Base-by-base conservation (phyloP, 2,888 invertebrate genomes). In the Ophraella communa region DNA sequence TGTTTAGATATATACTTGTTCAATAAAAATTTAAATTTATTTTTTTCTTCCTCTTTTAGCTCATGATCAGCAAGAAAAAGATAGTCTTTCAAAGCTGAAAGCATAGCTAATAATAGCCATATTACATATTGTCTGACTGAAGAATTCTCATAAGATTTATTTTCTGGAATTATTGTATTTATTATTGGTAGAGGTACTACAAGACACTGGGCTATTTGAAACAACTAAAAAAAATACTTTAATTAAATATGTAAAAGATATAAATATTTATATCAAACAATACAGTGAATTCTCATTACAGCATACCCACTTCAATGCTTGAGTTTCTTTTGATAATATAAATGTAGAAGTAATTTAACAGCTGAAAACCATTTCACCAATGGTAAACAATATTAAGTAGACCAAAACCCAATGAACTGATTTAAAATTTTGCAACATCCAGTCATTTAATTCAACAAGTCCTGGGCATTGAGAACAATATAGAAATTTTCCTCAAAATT, bases 101-200 rank as follows among this genome's bases (percentile, higher is more conserved):
- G 66, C 70, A 79, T 78, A 33, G 69, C 67, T 2, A 62, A 63
- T 1, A 79, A 51, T 24, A 80, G 58, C 10, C 52, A 55, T 4
- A 85, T 74, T 70, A 85, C 83, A 65, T 86, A 83, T 35, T 84
- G 73, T 51, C 84, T 85, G 27, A 87, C 79, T 4, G 79, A 77
- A 11, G 66, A 67, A 35, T 65, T 69, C 44, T 77, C 72, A 42
- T 69, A 75, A 4, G 51, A 57, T 7, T 66, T 35, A 42, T 72
- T 72, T 66, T 74, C 75, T 2, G 76, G 73, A 49, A 77, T 59
- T 21, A 81, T 53, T 11, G 64, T 71, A 57, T 78, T 79, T 58
- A 82, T 61, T 44, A 81, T 73, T 35, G 76, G 72, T 17, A 73
- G 47, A 7, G 82, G 82, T 18, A 77, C 71, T 3, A 77, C 71